phyloP scores from a whole-genome alignment of 2,113 vertebrate genomes.

The Urocitellus parryii region DNA sequence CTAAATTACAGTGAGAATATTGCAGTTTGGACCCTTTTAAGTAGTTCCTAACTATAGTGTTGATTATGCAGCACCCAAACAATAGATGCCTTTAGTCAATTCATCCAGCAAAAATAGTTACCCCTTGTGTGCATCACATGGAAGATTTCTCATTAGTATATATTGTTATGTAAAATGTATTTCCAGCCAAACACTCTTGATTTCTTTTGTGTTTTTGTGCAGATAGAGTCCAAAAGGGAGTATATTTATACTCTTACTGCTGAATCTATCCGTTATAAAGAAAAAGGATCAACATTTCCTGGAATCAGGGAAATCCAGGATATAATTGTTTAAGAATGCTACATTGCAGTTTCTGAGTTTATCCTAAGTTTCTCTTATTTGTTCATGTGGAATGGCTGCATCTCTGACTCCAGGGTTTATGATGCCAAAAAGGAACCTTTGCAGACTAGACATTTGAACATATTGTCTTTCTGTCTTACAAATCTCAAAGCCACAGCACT shows the following conservation, averaged over 20 bases:
- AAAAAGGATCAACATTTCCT: conserved; percentile 18
- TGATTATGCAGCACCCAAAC: not conserved
- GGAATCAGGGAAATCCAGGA: conserved; percentile 27
- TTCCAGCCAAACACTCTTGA: conserved; percentile 59
- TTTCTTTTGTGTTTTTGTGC: conserved; percentile 49
- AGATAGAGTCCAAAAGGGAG: conserved; percentile 18
- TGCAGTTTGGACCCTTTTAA: not conserved
- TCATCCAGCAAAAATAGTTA: not conserved
- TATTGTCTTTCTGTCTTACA: not conserved
- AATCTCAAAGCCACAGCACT: not conserved
- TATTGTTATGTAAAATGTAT: conserved; percentile 56
- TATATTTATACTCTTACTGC: conserved; percentile 1
- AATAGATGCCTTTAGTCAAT: not conserved
- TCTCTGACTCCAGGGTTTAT: not conserved
- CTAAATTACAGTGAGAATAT: not conserved
- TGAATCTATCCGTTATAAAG: conserved; percentile 42
- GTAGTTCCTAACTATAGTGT: not conserved
- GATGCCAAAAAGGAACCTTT: not conserved
- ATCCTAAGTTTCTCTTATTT: not conserved
- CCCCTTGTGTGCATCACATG: not conserved
- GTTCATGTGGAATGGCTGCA: not conserved
- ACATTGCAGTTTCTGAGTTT: conserved; percentile 27
- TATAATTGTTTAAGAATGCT: not conserved
- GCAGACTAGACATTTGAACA: not conserved
- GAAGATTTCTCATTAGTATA: conserved; percentile 45